Evolutionary conservation across 2,113 vertebrate genomes (phyloP).

Genomic region (Silurus meridionalis): DNA sequence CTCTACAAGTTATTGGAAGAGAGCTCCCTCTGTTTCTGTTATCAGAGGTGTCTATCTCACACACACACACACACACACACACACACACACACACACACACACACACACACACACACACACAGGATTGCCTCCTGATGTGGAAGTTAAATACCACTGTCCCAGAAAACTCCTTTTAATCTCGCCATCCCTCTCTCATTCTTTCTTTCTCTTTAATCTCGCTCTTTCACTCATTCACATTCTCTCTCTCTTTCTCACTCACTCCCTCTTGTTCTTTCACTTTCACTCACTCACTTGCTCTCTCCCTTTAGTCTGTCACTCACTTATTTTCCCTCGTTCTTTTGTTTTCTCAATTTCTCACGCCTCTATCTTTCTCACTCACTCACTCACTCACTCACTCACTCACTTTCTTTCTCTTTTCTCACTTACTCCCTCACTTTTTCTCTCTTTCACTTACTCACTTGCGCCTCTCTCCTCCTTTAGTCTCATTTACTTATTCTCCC

Average conservation of each 20-base stretch:
- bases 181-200: neutral
- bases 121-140: constrained; percentile 12
- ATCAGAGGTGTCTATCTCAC: neutral
- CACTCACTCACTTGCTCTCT: neutral
- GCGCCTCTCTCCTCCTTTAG: no score
- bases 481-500: no score
- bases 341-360: neutral
- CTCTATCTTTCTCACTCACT: no score
- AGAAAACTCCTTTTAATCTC: constrained; percentile 32
- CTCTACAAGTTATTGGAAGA: constrained; percentile 46
- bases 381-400: neutral
- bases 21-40: neutral
- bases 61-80: neutral
- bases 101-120: constrained; percentile 4
- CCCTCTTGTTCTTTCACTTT: neutral
- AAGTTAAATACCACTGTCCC: constrained; percentile 31
- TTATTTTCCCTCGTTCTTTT: neutral
- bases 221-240: neutral
- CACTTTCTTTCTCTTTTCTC: no score
- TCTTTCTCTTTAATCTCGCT: neutral
- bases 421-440: neutral
- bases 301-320: neutral
- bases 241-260: neutral
- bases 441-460: no score
- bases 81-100: no score